Evolutionary conservation across 2,113 vertebrate genomes (phyloP).

Genomic region (Archilochus colubris): DNA sequence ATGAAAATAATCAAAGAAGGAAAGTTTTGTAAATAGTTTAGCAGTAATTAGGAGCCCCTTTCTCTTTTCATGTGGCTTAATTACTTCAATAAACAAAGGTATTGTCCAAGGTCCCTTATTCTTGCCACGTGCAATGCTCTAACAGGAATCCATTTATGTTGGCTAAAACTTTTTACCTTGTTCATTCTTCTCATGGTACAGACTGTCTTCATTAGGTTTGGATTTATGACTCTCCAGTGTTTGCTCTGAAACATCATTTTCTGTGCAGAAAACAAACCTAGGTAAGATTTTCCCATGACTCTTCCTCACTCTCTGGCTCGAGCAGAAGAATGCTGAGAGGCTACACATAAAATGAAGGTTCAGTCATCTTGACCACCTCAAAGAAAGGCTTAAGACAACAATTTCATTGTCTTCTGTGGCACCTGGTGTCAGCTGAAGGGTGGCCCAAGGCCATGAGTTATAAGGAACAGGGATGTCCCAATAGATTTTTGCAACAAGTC

Average conservation of each 20-base stretch:
- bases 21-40: not conserved
- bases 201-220: conserved; percentile 85
- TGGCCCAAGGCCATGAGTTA: not conserved
- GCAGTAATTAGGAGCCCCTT: not conserved
- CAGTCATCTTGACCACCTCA: not conserved
- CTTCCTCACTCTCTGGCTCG: not conserved
- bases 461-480: not conserved
- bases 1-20: not conserved
- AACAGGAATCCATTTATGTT: not conserved
- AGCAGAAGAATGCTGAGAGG: not conserved
- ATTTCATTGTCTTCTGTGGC: not conserved
- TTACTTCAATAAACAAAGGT: not conserved
- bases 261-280: conserved; percentile 66
- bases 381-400: not conserved
- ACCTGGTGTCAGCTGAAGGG: fast-evolving
- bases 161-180: conserved; percentile 69
- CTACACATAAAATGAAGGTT: not conserved
- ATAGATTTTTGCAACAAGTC: not conserved
- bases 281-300: not conserved
- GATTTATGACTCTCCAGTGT: conserved; percentile 88
- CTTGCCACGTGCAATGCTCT: not conserved
- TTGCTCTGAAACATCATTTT: conserved; percentile 86
- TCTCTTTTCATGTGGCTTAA: not conserved
- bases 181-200: conserved; percentile 64
- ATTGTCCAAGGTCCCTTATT: not conserved